Percentiles rank a stretch among this genome's conserved stretches.
phyloP scores from a whole-genome alignment of 2,113 vertebrate species.

The Arizona elegans region DNA sequence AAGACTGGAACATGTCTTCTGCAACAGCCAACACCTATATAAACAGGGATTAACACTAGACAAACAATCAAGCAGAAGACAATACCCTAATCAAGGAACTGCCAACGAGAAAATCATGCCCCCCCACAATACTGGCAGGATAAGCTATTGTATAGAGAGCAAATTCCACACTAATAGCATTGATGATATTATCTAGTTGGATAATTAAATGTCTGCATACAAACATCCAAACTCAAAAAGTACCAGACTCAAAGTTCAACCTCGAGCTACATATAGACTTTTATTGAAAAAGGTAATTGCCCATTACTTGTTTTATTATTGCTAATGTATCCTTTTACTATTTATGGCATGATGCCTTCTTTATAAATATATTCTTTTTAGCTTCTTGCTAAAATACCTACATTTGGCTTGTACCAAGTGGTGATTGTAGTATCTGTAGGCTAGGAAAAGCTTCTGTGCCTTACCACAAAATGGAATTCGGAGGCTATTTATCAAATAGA shows the following conservation, averaged over 20 bases:
- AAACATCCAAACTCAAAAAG: background rate
- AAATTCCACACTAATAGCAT: background rate
- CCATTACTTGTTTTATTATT: background rate
- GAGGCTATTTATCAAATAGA: background rate
- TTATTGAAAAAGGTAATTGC: background rate
- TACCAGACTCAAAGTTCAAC: background rate
- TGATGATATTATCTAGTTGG: background rate
- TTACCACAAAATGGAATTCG: conserved; percentile 2
- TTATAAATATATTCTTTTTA: conserved; percentile 1
- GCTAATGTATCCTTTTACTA: background rate
- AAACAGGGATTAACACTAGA: background rate
- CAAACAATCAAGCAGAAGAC: background rate
- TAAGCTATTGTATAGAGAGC: background rate
- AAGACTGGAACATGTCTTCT: background rate
- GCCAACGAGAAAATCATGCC: background rate
- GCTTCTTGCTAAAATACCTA: background rate
- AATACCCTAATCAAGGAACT: background rate
- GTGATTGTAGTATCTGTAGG: background rate
- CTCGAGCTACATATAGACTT: background rate
- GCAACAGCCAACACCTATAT: background rate
- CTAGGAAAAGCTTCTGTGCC: background rate
- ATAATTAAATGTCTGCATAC: background rate
- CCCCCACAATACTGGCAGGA: background rate
- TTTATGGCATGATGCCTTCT: background rate
- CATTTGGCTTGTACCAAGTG: conserved; percentile 9